These are phyloP conservation scores for Mylabris phalerata DNA, from an alignment of 1,140 invertebrate genomes.

Conservation along the genomic window DNA sequence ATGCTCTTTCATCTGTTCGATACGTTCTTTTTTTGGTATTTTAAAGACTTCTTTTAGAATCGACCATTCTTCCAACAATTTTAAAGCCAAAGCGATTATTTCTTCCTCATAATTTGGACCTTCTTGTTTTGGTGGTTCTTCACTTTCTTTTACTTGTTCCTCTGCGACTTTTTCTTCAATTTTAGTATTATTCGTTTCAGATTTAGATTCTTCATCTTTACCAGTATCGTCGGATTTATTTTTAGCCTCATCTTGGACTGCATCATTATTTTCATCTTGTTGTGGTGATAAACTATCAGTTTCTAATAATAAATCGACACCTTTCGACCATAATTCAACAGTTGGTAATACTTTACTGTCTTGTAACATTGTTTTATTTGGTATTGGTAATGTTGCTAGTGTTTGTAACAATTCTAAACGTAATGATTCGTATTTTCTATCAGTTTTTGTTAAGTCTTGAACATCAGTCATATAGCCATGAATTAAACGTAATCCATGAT, in stretches of 20 bases:
- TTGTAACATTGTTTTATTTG: conserved; percentile 86
- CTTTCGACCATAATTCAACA: conserved; percentile 71
- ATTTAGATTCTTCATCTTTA: not conserved
- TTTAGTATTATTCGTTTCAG: not conserved
- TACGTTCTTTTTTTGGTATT: conserved; percentile 91
- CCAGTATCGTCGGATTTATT: not conserved
- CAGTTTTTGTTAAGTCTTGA: conserved; percentile 26
- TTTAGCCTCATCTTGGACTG: conserved; percentile 3
- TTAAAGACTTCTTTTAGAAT: conserved; percentile 81
- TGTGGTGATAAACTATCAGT: conserved; percentile 36
- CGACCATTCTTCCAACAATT: conserved; percentile 68
- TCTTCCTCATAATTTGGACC: conserved; percentile 36
- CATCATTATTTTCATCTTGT: conserved; percentile 17
- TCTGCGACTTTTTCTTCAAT: conserved; percentile 27
- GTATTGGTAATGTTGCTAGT: conserved; percentile 75
- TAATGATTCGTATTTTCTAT: conserved; percentile 29
- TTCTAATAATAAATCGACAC: conserved; percentile 44
- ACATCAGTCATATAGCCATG: conserved; percentile 80
- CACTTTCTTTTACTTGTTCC: conserved; percentile 17
- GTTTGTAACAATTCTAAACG: conserved; percentile 74
- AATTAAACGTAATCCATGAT: conserved; percentile 83
- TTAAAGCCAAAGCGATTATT: conserved; percentile 49
- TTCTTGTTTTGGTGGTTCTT: conserved; percentile 12
- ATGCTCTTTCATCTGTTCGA: conserved; percentile 89
- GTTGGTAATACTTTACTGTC: conserved; percentile 83